Conservation (phyloP, 2,113 vertebrate genomes). For the Burhinus bistriatus region DNA sequence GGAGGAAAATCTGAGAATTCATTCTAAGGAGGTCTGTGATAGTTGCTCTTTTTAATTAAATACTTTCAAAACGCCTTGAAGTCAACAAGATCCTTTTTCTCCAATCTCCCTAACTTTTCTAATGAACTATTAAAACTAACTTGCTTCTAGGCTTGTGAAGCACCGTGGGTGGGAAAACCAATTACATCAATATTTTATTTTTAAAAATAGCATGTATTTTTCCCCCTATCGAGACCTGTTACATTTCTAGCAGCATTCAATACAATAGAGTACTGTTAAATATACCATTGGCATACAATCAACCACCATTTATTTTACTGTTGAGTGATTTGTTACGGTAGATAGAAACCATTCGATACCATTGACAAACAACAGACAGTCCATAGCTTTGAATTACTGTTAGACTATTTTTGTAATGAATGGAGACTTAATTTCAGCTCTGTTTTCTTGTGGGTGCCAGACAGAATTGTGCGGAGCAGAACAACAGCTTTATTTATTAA, state of each 20-base stretch:
- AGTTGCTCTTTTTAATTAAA: constrained; percentile 61
- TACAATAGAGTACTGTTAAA: constrained; percentile 72
- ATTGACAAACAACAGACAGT: constrained; percentile 71
- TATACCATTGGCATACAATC: constrained; percentile 69
- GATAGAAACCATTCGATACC: constrained; percentile 72
- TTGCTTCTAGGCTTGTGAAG: constrained; percentile 61
- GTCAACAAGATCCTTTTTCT: constrained; percentile 51
- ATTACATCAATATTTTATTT: constrained; percentile 78
- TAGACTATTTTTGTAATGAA: constrained; percentile 75
- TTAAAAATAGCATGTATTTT: constrained; percentile 64
- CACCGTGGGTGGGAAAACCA: constrained; percentile 71
- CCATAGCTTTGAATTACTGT: constrained; percentile 64
- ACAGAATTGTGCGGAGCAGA: constrained; percentile 67
- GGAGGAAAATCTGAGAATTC: neutral
- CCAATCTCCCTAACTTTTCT: constrained; percentile 51
- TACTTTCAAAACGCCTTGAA: constrained; percentile 44
- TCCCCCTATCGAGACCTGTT: constrained; percentile 59
- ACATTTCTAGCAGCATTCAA: constrained; percentile 67
- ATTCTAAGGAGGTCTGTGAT: constrained; percentile 2
- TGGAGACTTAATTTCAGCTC: constrained; percentile 71
- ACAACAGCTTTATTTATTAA: constrained; percentile 68
- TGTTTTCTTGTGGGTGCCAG: constrained; percentile 67
- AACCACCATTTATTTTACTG: constrained; percentile 72
- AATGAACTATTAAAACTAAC: constrained; percentile 64
- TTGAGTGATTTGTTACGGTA: constrained; percentile 68